phyloP scores from a whole-genome alignment of 2,797 vertebrate species.

The Hoplostethus mediterraneus region DNA sequence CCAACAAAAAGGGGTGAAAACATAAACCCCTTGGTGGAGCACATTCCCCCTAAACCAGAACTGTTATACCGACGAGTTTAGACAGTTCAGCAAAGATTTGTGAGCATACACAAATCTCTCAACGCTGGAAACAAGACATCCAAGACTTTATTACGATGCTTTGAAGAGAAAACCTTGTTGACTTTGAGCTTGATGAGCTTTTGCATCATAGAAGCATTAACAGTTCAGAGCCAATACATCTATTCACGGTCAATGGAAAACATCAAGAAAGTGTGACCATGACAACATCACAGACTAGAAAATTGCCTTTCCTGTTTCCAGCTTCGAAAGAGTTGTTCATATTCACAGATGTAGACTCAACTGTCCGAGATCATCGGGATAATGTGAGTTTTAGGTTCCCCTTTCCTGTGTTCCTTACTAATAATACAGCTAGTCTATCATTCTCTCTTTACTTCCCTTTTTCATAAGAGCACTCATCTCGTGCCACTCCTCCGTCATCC shows the following conservation, averaged over 20 bases:
- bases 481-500: slow-evolving; percentile 78
- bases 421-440: slow-evolving; percentile 65
- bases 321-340: slow-evolving; percentile 56
- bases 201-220: not conserved
- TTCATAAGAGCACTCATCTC: slow-evolving; percentile 79
- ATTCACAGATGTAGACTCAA: slow-evolving; percentile 56
- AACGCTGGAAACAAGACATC: not conserved
- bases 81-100: no score
- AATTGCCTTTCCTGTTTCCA: slow-evolving; percentile 53
- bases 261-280: no score
- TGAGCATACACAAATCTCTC: not conserved
- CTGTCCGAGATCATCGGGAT: slow-evolving; percentile 48
- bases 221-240: no score
- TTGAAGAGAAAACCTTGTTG: slow-evolving; percentile 2
- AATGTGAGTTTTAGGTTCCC: slow-evolving; percentile 38
- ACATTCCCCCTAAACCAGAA: not conserved
- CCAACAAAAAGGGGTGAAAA: not conserved
- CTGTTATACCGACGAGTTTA: no score
- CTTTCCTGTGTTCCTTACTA: slow-evolving; percentile 48
- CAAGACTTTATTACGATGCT: slow-evolving; percentile 14
- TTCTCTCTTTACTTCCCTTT: slow-evolving; percentile 66
- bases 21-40: no score
- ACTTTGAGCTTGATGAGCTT: slow-evolving; percentile 2
- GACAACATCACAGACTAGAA: slow-evolving; percentile 21
- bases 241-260: no score